Base-by-base conservation (phyloP, 2,797 vertebrate genomes). In the Antrozous pallidus region DNA sequence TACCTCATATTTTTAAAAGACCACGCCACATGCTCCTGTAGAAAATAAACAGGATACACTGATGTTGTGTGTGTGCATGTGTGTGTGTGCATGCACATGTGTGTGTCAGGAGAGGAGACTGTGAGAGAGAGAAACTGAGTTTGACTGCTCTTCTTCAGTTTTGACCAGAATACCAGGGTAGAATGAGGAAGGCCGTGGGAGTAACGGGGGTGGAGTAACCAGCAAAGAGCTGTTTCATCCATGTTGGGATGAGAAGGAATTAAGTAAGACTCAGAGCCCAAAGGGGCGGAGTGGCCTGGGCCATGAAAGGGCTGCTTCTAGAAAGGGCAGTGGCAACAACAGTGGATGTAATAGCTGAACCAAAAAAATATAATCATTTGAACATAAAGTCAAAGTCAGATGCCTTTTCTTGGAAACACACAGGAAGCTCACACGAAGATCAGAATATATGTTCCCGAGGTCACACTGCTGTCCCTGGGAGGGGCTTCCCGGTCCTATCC, bases 351-450 rank as follows among this genome's bases (percentile, higher is more conserved):
- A 9, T 11, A 58, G 47, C 51, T 61, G 20, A 38, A 73, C 17
- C 86, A 40, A 47, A 85, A 85, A 63, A 85, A 75, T 13, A 22
- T 3, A 26, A 17, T 70, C 69, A 47, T 16, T 49, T 77, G 20
- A 75, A 56, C 89, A 58, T 40, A 65, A 81, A 87, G 69, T 71
- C 28, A 86, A 84, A 91, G 63, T 69, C 38, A 75, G 14, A 49
- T 65, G 16, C 8, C 16, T 91, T 81, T 75, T 45, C 65, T 93
- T 91, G n/a, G 47, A 94, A 75, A 74, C 14, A n/a, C 1, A 18
- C 5, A 18, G 3, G n/a, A 69, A 65, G n/a, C 28, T 83, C n/a
- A 79, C 31, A 7, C 18, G 22, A 88, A 8, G 13, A 45, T 38
- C 28, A 22, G 20, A 70, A 42, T 8, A 40, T 17, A 4, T 10